Conservation (phyloP, 2,797 vertebrate species). For the Apodemus agrarius region DNA sequence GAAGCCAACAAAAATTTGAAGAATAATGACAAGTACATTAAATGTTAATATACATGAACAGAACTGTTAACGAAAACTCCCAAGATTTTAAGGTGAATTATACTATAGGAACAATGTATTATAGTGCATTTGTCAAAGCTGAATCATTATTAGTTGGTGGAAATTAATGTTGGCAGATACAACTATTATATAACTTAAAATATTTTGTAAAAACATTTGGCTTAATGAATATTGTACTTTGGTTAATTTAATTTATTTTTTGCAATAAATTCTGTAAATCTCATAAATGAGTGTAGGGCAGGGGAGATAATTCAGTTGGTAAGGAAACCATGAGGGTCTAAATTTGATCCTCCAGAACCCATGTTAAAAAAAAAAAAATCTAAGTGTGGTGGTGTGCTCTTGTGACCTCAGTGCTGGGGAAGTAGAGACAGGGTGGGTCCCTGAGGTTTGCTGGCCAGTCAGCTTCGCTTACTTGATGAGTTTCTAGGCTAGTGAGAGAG, state of each 20-base stretch:
- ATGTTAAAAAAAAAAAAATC: neutral
- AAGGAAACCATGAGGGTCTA: neutral
- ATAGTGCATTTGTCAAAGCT: neutral
- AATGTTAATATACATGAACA: neutral
- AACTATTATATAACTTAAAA: slow-evolving; percentile 49
- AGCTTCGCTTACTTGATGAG: neutral
- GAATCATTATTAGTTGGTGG: slow-evolving; percentile 30
- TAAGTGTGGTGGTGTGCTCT: neutral
- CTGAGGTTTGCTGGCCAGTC: neutral
- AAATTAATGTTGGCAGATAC: slow-evolving; percentile 61
- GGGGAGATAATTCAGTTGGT: neutral
- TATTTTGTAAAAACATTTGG: slow-evolving; percentile 55
- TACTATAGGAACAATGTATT: neutral
- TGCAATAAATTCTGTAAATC: slow-evolving; percentile 34
- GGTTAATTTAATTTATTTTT: slow-evolving; percentile 47
- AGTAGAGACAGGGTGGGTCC: neutral
- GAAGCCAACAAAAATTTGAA: neutral
- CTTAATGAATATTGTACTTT: slow-evolving; percentile 42
- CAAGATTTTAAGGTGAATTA: slow-evolving; percentile 17
- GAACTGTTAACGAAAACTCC: neutral
- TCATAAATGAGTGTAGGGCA: slow-evolving; percentile 12
- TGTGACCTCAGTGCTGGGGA: neutral
- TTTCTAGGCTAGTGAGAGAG: neutral
- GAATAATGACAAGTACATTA: neutral
- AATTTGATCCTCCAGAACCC: neutral